These are phyloP conservation scores for Hipparchia semele DNA, from an alignment of 2,888 invertebrate species.

Conservation along the genomic window DNA sequence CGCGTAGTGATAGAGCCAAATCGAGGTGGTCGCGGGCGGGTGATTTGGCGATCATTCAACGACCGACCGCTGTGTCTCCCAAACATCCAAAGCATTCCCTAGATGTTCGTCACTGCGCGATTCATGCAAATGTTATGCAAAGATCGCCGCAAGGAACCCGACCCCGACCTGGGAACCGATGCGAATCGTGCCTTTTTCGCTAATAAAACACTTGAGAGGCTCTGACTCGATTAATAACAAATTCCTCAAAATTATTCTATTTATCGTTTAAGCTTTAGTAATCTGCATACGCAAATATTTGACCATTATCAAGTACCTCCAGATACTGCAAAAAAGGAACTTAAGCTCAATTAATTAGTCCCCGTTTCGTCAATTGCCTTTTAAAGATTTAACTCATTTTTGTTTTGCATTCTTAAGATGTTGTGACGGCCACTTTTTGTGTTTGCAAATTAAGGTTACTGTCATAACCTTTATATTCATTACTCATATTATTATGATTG, in stretches of 20 bases:
- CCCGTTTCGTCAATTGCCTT: constrained; percentile 24
- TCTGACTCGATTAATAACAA: neutral
- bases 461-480: constrained; percentile 81
- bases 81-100: constrained; percentile 54
- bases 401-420: constrained; percentile 20
- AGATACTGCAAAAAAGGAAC: neutral
- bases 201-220: constrained; percentile 5
- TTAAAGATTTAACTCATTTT: constrained; percentile 14
- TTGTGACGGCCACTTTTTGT: constrained; percentile 67
- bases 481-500: constrained; percentile 64
- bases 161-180: constrained; percentile 43
- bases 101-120: constrained; percentile 63
- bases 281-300: neutral
- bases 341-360: constrained; percentile 15
- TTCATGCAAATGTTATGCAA: constrained; percentile 70
- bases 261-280: neutral
- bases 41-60: constrained; percentile 67
- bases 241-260: constrained; percentile 2
- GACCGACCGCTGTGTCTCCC: constrained; percentile 60
- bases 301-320: neutral
- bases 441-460: constrained; percentile 79
- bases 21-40: constrained; percentile 50
- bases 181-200: constrained; percentile 29
- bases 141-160: constrained; percentile 57
- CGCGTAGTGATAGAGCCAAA: constrained; percentile 57